These are phyloP conservation scores for Xenotilapia caudafasciata DNA, from an alignment of 2,113 vertebrate species.

Conservation along the genomic window DNA sequence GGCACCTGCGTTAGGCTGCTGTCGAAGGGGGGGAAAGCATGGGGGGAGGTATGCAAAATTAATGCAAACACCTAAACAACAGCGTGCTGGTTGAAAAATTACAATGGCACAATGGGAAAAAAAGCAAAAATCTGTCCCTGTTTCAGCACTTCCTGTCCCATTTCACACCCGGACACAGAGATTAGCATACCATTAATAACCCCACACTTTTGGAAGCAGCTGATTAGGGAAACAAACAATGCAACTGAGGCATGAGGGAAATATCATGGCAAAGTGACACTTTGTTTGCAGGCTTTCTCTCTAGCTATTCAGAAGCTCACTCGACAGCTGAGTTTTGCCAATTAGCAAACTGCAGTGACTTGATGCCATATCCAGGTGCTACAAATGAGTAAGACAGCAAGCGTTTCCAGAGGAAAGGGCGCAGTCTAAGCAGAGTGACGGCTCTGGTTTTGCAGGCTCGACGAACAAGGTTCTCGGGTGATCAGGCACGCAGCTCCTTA, in stretches of 20 bases:
- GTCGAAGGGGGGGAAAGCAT: not conserved
- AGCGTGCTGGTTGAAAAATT: not conserved
- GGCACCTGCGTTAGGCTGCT: not conserved
- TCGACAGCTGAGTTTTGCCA: slow-evolving; percentile 7
- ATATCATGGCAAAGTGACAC: slow-evolving; percentile 1
- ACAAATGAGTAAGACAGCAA: not conserved
- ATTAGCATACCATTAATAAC: slow-evolving; percentile 30
- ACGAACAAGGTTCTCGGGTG: not conserved
- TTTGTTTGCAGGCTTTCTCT: not conserved
- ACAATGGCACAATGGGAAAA: not conserved
- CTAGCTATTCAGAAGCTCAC: not conserved
- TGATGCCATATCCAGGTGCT: not conserved
- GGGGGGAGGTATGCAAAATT: slow-evolving; percentile 48
- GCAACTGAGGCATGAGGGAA: not conserved
- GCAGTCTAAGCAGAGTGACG: not conserved
- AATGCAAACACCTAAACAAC: slow-evolving; percentile 35
- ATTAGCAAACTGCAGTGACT: slow-evolving; percentile 9
- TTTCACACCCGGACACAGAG: slow-evolving; percentile 14
- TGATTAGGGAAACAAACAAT: slow-evolving; percentile 17
- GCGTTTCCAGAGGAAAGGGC: not conserved
- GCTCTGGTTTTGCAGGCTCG: not conserved
- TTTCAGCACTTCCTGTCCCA: not conserved
- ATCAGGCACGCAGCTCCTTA: not conserved
- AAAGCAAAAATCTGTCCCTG: not conserved
- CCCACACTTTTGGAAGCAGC: not conserved